phyloP scores from a whole-genome alignment of 92 coral and sea anemone genomes.

The Diadumene lineata region DNA sequence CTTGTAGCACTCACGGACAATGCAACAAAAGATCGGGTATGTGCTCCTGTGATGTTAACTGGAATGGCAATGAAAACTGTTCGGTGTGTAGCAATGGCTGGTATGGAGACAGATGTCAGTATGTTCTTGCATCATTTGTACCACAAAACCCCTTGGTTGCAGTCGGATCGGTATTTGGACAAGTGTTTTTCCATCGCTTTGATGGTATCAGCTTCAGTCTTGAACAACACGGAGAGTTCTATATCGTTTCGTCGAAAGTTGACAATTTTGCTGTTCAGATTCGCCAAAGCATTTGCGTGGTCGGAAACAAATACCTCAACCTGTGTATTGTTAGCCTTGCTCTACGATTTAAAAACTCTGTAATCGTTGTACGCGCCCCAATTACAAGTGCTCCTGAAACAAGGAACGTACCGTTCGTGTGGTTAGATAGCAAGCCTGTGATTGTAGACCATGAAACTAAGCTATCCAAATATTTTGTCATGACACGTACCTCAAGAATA shows the following conservation, averaged over 20 bases:
- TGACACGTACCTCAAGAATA: conserved; percentile 45
- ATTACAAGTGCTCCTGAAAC: conserved; percentile 10
- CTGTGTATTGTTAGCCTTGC: conserved; percentile 54
- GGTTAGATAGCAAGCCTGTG: conserved; percentile 41
- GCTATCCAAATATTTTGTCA: conserved; percentile 32
- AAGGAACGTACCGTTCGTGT: conserved; percentile 31
- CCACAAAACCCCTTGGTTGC: conserved; percentile 13
- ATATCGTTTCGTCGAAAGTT: conserved; percentile 21
- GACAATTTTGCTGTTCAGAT: conserved; percentile 50
- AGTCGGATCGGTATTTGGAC: conserved; percentile 42
- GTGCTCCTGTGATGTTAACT: conserved; percentile 53
- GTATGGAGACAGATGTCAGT: conserved; percentile 56
- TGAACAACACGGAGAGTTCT: conserved; percentile 48
- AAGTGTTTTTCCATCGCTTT: conserved; percentile 43
- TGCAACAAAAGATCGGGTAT: conserved; percentile 47
- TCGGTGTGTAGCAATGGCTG: conserved; percentile 47
- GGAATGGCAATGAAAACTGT: conserved; percentile 53
- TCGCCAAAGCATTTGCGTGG: conserved; percentile 50
- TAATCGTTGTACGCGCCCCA: conserved; percentile 48
- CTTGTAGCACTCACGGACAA: conserved; percentile 53
- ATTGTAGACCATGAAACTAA: conserved; percentile 49
- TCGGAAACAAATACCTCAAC: conserved; percentile 15
- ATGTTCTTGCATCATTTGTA: conserved; percentile 15
- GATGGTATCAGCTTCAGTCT: conserved; percentile 46
- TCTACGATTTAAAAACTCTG: conserved; percentile 24